These are phyloP conservation scores for Philereme transversata DNA, from an alignment of 2,888 invertebrate genomes.

Conservation along the genomic window DNA sequence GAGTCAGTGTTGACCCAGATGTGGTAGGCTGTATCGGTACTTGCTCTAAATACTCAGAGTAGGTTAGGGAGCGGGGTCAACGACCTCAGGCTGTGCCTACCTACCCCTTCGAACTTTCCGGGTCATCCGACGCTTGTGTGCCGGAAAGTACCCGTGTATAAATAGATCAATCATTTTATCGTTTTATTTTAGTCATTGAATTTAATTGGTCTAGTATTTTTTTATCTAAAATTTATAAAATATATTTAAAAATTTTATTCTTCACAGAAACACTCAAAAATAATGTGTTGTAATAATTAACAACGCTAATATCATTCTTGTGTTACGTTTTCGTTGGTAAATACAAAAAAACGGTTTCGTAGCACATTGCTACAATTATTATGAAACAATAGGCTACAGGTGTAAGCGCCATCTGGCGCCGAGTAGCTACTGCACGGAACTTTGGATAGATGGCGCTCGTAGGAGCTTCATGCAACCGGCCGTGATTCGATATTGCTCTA, in stretches of 20 bases:
- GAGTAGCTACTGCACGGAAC: conserved; percentile 60
- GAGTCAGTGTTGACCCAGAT: conserved; percentile 78
- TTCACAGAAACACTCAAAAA: too few species aligned
- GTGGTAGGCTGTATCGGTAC: conserved; percentile 71
- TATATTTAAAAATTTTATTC: too few species aligned
- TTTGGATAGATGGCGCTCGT: conserved; percentile 65
- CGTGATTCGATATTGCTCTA: neutral
- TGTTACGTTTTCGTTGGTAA: neutral
- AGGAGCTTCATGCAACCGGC: conserved; percentile 27
- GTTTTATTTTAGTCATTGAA: neutral
- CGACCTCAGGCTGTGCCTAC: conserved; percentile 64
- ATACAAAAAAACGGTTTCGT: conserved; percentile 4
- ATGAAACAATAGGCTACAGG: conserved; percentile 13
- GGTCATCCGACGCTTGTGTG: conserved; percentile 53
- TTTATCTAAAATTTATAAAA: too few species aligned
- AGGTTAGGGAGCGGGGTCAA: conserved; percentile 79
- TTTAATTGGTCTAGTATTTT: neutral
- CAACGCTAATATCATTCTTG: too few species aligned
- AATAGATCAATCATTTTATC: conserved; percentile 18
- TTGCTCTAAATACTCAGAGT: conserved; percentile 78
- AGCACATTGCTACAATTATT: conserved; percentile 19
- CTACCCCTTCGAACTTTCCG: conserved; percentile 61
- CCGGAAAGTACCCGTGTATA: conserved; percentile 22
- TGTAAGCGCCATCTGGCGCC: conserved; percentile 71
- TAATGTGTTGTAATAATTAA: too few species aligned